Evolutionary conservation across 2,113 vertebrate species (phyloP), one percentile per base, ranked within the genome.

Genomic region (Cricetomys ansorgei): DNA sequence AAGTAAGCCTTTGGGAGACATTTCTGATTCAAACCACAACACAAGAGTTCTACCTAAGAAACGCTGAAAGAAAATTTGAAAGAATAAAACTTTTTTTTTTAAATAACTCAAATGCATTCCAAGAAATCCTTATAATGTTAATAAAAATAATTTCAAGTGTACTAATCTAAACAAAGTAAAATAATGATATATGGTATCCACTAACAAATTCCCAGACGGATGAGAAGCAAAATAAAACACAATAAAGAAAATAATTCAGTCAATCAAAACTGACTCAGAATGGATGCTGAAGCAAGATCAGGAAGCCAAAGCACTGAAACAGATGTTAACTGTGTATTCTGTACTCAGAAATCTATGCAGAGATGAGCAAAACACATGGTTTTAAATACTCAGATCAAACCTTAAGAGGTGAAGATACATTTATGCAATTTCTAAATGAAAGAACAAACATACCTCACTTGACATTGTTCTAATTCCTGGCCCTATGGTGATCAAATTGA

Each of bases 241-340:
- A 87, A 70, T 65, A 83, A 57, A 65, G 16, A 45, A 53, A 64
- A 84, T 75, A 76, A 69, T 65, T 70, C 19, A 86, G 40, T 79
- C 53, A 90, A 80, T 87, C 85, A 93, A 89, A 85, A 65, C 81
- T 65, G 10, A 85, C 62, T 77, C 64, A 48, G 27, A 90, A 53
- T 57, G 70, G 16, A 50, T 85, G 5, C 7, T 55, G 25, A 70
- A 55, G 55, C 31, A 7, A 70, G 27, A 70, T 53, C 19, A 83
- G n/a, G 93, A 89, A 48, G 62, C 23, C 59, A 50, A 23, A 43
- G 53, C 1, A 40, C 64, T 86, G 55, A 93, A 86, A 69, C 64
- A 86, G 84, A 87, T 70, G 65, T 87, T 85, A 37, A 55, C 50
- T 27, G 16, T 84, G 75, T 50, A 69, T 75, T 40, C 88, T 37